Conservation (phyloP, 2,888 invertebrate genomes). For the Lycocerus yunnanus region DNA sequence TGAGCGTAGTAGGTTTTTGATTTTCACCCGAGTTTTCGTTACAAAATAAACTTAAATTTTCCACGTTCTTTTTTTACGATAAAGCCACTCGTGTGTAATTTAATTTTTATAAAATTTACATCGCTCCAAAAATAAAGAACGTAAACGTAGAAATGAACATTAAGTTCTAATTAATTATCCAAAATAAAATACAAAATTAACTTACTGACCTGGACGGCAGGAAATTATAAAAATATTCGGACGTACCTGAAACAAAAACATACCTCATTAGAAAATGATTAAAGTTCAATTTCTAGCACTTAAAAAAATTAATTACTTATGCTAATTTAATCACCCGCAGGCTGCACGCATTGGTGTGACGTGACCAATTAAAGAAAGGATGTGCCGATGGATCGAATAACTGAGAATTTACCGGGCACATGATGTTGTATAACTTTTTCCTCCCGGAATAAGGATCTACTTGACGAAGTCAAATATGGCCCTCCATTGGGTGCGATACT, state of each 20-base stretch:
- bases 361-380: no score
- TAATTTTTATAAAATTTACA: background rate
- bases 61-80: background rate
- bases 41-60: background rate
- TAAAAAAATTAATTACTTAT: no score
- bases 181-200: background rate
- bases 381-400: no score
- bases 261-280: background rate
- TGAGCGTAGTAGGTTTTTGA: background rate
- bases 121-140: background rate
- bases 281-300: no score
- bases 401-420: no score
- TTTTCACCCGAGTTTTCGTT: background rate
- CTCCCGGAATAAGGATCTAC: no score
- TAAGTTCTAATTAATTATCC: background rate
- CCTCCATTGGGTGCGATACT: no score
- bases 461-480: no score
- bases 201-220: background rate
- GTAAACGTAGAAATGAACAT: background rate
- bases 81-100: background rate
- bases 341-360: no score
- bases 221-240: background rate
- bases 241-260: background rate
- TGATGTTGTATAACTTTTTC: no score
- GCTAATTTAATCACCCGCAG: no score